A percentile compares a stretch with the other conserved stretches of the same genome.
Evolutionary conservation across 23 tunicate species (phyloP).

Genomic region (Halocynthia aurantium): DNA sequence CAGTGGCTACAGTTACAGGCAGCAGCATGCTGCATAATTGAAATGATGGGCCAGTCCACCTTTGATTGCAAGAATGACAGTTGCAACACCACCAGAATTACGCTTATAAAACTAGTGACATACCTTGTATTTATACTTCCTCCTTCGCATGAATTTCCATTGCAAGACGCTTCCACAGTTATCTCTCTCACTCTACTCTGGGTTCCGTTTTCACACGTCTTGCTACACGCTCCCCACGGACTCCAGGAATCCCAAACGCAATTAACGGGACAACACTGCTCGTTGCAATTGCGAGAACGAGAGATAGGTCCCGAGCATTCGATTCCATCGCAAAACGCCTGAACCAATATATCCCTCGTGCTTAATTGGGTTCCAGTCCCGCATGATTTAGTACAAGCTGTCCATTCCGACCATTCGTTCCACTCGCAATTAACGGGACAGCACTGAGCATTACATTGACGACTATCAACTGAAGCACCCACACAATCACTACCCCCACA

Average conservation of each 20-base stretch:
- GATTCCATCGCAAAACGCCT: slow-evolving; percentile 22
- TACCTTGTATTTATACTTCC: background rate
- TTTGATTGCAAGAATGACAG: too few relatives aligned
- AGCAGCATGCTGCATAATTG: too few relatives aligned
- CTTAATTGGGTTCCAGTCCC: slow-evolving; percentile 36
- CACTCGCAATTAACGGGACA: slow-evolving; percentile 45
- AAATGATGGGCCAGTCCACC: too few relatives aligned
- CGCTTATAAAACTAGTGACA: too few relatives aligned
- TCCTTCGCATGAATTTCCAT: slow-evolving; percentile 28
- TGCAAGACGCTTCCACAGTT: slow-evolving; percentile 11
- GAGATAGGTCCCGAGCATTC: slow-evolving; percentile 17
- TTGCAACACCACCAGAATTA: too few relatives aligned
- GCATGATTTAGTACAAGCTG: slow-evolving; percentile 17
- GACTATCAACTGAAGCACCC: slow-evolving; percentile 9
- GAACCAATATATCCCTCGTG: background rate
- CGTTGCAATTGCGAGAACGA: slow-evolving; percentile 21
- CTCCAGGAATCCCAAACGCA: slow-evolving; percentile 43
- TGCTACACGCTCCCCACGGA: slow-evolving; percentile 18
- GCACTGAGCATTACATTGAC: slow-evolving; percentile 17
- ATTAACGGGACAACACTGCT: slow-evolving; percentile 43
- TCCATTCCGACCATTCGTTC: slow-evolving; percentile 29
- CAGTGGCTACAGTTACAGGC: too few relatives aligned
- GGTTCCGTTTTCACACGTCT: slow-evolving; percentile 28
- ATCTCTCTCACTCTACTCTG: slow-evolving; percentile 14
- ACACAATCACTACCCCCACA: slow-evolving; percentile 16